phyloP scores from a whole-genome alignment of 1,140 invertebrate genomes.

The Drosophila miranda region DNA sequence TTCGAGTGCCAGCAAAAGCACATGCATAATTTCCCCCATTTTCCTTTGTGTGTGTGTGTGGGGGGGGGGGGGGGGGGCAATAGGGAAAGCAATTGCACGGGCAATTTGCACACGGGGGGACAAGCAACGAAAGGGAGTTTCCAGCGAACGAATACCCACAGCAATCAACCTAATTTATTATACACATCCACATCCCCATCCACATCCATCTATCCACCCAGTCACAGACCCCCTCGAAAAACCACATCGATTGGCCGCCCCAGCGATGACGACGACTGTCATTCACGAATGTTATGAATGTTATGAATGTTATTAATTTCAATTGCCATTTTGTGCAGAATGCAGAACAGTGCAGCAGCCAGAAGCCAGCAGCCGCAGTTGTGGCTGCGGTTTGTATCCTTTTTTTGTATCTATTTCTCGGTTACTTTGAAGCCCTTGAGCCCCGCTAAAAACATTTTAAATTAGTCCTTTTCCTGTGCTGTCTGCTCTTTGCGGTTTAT shows the following conservation, averaged over 20 bases:
- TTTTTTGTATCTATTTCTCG: conserved; percentile 15
- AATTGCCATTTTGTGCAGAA: conserved; percentile 24
- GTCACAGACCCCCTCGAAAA: conserved; percentile 4
- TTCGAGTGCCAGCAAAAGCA: conserved; percentile 45
- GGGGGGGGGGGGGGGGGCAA: too few species aligned
- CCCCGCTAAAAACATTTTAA: background rate
- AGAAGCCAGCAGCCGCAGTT: conserved; percentile 15
- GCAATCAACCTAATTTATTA: conserved; percentile 79
- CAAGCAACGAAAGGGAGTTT: conserved; percentile 1
- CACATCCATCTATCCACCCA: background rate
- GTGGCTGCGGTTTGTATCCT: conserved; percentile 34
- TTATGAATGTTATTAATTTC: conserved; percentile 56
- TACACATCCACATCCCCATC: background rate
- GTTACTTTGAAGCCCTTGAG: conserved; percentile 45
- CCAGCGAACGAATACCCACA: conserved; percentile 45
- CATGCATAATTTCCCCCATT: conserved; percentile 33
- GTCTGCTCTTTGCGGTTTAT: conserved; percentile 15
- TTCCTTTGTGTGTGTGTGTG: conserved; percentile 40
- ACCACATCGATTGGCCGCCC: conserved; percentile 16
- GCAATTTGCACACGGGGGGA: background rate
- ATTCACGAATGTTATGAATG: conserved; percentile 49
- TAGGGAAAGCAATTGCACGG: background rate
- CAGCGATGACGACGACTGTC: conserved; percentile 27
- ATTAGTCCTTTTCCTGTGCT: conserved; percentile 29
- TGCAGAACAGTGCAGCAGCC: conserved; percentile 28